Evolutionary conservation across 2,113 vertebrate species (phyloP).

Genomic region (Albula goreensis): DNA sequence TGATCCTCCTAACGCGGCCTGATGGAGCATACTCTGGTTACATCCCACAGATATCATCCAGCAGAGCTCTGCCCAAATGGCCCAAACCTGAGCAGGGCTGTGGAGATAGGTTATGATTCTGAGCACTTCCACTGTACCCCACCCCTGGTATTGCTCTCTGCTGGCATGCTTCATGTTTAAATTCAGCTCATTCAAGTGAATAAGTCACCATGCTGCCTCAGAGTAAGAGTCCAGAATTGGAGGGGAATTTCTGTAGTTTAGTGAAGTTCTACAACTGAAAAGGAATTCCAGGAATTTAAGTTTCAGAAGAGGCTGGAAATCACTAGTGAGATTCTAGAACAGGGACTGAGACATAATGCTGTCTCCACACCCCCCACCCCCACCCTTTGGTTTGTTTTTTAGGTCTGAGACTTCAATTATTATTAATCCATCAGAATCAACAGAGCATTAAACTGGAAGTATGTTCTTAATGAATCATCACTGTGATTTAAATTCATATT

Average conservation of each 20-base stretch:
- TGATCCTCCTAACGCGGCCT: conserved; percentile 7
- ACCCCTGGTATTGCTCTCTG: background rate
- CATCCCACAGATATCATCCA: background rate
- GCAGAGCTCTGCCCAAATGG: background rate
- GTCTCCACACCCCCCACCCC: no score
- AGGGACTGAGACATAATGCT: no score
- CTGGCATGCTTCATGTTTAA: background rate
- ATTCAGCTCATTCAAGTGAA: background rate
- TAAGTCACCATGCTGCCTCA: background rate
- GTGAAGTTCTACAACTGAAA: background rate
- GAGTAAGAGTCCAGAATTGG: background rate
- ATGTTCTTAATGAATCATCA: background rate
- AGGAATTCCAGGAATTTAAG: background rate
- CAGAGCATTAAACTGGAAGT: background rate
- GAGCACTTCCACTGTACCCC: background rate
- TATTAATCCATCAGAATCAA: background rate
- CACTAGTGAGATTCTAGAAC: background rate
- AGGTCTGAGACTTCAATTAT: no score
- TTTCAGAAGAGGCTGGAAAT: no score
- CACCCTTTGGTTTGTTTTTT: no score
- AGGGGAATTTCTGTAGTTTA: background rate
- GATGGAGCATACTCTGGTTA: background rate
- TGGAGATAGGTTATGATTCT: background rate
- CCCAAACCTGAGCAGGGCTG: background rate
- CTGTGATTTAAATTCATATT: background rate